These are phyloP conservation scores for Silurus lanzhouensis DNA, from an alignment of 2,797 vertebrate species.

Conservation along the genomic window DNA sequence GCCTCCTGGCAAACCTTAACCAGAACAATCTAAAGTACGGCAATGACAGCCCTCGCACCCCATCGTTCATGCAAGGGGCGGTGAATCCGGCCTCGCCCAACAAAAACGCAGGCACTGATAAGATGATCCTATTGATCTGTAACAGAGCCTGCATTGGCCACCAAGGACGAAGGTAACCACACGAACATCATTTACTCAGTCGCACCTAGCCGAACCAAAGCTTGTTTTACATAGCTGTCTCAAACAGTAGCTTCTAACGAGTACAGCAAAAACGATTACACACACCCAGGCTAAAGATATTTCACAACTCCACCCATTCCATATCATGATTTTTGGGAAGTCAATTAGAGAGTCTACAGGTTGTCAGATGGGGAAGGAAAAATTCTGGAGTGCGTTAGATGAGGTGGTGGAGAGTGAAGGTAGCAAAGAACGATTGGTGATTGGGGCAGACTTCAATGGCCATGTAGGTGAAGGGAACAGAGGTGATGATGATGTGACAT, in stretches of 20 bases:
- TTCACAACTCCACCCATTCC: background rate
- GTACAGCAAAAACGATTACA: background rate
- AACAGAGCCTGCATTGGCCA: conserved; percentile 93
- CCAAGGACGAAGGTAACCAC: conserved; percentile 88
- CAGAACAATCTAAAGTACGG: conserved; percentile 93
- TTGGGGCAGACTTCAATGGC: too few relatives aligned
- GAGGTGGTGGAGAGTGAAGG: too few relatives aligned
- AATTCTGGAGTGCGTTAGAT: too few relatives aligned
- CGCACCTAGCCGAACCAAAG: background rate
- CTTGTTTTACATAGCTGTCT: background rate
- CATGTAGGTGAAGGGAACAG: too few relatives aligned
- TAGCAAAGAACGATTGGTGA: too few relatives aligned
- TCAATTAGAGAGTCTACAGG: background rate
- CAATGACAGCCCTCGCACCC: conserved; percentile 80
- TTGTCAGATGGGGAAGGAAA: too few relatives aligned
- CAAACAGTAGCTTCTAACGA: background rate
- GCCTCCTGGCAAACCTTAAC: conserved; percentile 92
- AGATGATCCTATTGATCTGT: conserved; percentile 92
- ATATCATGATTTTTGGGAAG: background rate
- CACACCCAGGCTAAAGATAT: background rate
- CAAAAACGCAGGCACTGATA: conserved; percentile 79
- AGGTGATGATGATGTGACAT: too few relatives aligned
- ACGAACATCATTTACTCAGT: background rate
- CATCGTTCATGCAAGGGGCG: conserved; percentile 81
- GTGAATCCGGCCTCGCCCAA: conserved; percentile 76